Evolutionary conservation across 2,888 invertebrate species (phyloP).

Genomic region (Diplolepis rosae): DNA sequence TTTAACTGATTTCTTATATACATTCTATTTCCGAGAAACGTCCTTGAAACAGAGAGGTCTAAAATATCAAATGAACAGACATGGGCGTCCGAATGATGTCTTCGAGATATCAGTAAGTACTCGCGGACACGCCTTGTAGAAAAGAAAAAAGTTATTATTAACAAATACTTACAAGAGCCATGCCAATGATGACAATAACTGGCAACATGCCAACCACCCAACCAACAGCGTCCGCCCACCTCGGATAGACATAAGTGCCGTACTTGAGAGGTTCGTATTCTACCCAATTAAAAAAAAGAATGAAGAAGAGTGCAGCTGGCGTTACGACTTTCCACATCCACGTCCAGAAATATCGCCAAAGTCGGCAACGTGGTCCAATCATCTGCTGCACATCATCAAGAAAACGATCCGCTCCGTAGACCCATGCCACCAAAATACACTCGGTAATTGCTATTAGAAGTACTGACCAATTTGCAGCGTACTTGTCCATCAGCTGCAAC

Average conservation of each 20-base stretch:
- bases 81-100: too few relatives aligned
- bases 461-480: slow-evolving; percentile 87
- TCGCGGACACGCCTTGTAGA: too few relatives aligned
- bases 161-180: slow-evolving; percentile 63
- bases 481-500: slow-evolving; percentile 86
- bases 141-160: too few relatives aligned
- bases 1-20: too few relatives aligned
- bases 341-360: slow-evolving; percentile 83
- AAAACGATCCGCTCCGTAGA: slow-evolving; percentile 88
- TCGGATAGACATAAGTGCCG: slow-evolving; percentile 85
- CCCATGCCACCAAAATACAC: slow-evolving; percentile 86
- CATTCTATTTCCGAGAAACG: too few relatives aligned
- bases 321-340: slow-evolving; percentile 86
- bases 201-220: slow-evolving; percentile 86
- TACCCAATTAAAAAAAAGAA: slow-evolving; percentile 86
- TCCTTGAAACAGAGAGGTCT: too few relatives aligned
- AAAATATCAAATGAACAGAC: too few relatives aligned
- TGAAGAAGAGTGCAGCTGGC: slow-evolving; percentile 84
- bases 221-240: slow-evolving; percentile 86
- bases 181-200: slow-evolving; percentile 78
- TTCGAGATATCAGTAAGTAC: too few relatives aligned
- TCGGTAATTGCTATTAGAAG: slow-evolving; percentile 84
- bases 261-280: slow-evolving; percentile 85
- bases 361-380: slow-evolving; percentile 81
- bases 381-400: slow-evolving; percentile 85